phyloP scores from a whole-genome alignment of 2,888 invertebrate genomes.

The Nasonia oneida region DNA sequence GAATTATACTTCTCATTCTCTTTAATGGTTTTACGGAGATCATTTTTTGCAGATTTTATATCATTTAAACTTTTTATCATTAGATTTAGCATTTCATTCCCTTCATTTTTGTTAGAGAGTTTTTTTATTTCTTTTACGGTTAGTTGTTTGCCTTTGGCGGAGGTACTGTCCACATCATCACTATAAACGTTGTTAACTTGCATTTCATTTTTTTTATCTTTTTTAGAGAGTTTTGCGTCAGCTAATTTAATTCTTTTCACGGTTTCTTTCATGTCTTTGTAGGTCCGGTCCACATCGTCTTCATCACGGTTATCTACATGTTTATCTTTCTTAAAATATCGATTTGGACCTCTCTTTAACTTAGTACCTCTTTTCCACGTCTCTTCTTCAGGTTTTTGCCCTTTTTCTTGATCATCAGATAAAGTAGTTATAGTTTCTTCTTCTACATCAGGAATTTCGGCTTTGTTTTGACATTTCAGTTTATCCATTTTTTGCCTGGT shows the following conservation, averaged over 20 bases:
- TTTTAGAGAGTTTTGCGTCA: no score
- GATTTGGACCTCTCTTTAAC: neutral
- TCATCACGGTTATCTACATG: neutral
- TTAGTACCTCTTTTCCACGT: neutral
- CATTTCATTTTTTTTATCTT: no score
- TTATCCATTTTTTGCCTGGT: slow-evolving; percentile 1
- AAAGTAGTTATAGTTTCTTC: neutral
- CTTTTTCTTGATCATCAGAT: neutral
- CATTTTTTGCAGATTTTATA: no score
- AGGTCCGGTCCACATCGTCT: neutral
- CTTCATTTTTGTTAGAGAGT: no score
- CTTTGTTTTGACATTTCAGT: neutral
- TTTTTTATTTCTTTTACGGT: no score
- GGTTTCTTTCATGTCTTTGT: neutral
- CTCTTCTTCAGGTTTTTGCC: neutral
- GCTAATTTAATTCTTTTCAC: neutral
- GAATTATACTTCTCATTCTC: no score
- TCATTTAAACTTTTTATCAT: no score
- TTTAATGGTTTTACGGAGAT: no score
- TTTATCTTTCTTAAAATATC: neutral
- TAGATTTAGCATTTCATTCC: no score
- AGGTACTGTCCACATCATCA: no score
- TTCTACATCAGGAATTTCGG: neutral
- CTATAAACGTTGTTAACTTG: no score
- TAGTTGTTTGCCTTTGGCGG: no score